phyloP scores from a whole-genome alignment of 2,113 vertebrate genomes.

The Nibea coibor region DNA sequence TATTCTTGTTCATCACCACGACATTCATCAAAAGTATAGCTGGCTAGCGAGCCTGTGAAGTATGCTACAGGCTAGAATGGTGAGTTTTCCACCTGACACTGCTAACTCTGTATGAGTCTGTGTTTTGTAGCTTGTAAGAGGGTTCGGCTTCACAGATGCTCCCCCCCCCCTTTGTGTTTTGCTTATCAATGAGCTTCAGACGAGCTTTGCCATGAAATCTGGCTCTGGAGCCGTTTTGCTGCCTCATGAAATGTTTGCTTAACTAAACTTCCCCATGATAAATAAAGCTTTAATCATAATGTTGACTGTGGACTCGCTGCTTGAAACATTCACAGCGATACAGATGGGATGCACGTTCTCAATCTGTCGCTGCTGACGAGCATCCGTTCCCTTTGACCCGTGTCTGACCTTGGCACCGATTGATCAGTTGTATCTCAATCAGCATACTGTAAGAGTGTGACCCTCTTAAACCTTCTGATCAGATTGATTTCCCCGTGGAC shows the following conservation, averaged over 20 bases:
- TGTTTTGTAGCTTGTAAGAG: background rate
- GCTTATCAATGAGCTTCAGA: slow-evolving; percentile 11
- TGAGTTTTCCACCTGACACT: background rate
- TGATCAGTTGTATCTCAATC: slow-evolving; percentile 1
- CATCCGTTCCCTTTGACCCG: background rate
- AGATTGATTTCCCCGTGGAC: slow-evolving; percentile 20
- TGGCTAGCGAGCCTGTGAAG: background rate
- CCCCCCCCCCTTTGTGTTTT: background rate
- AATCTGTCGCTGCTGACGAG: too few relatives aligned
- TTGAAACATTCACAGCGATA: background rate
- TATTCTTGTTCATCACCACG: background rate
- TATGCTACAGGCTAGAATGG: background rate
- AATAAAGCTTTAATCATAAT: background rate
- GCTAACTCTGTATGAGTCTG: background rate
- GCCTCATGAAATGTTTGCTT: background rate
- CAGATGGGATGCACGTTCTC: background rate
- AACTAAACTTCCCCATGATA: slow-evolving; percentile 10
- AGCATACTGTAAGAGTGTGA: background rate
- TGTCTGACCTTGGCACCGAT: background rate
- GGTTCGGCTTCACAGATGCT: background rate
- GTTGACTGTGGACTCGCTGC: background rate
- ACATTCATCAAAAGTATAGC: background rate
- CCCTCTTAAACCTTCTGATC: background rate
- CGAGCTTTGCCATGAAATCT: background rate
- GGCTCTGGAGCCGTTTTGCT: background rate